Evolutionary conservation across 2,113 vertebrate genomes (phyloP), one percentile per base, ranked within the genome.

Genomic region (Axis porcinus): DNA sequence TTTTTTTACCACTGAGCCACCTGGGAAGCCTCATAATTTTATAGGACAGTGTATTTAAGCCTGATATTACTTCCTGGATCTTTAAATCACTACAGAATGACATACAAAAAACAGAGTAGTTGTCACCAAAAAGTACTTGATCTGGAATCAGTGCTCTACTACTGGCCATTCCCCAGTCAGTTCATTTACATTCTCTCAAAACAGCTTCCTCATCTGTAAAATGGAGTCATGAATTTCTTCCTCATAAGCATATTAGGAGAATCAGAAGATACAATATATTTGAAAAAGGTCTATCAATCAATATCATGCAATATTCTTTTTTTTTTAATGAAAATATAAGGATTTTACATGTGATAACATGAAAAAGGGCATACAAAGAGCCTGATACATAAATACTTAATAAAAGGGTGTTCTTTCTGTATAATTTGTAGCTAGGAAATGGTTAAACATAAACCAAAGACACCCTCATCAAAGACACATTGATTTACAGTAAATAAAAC

Each of bases 301-400:
- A 96, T 97, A 83, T 21, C 74, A 96, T 64, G 14, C 50, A 96
- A 94, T 76, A 76, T 36, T 85, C 62, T 76, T 88, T 94, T 57
- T 57, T 90, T 40, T 70, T 21, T 2, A 19, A 83, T 62, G 97
- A 40, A 92, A 95, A 95, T 6, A 15, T 62, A 83, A 78, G 27
- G 33, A 57, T 47, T 96, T 82, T 83, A 88, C 78, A 79, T 76
- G 25, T 85, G 64, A 17, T 76, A 85, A 83, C 14, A 27, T 36
- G 58, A 79, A 40, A 90, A 64, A 89, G 43, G 30, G n/a, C 23
- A 78, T 33, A 13, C 23, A 16, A 74, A 95, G 50, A 86, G 10
- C 27, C 45, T 40, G 12, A 25, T 23, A 67, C 6, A 70, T 43
- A 78, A 86, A 57, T 78, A 91, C 58, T 84, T 33, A 57, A 36